Evolutionary conservation across 2,797 vertebrate genomes (phyloP), one percentile per base, ranked within the genome.

Genomic region (Darevskia mixta): DNA sequence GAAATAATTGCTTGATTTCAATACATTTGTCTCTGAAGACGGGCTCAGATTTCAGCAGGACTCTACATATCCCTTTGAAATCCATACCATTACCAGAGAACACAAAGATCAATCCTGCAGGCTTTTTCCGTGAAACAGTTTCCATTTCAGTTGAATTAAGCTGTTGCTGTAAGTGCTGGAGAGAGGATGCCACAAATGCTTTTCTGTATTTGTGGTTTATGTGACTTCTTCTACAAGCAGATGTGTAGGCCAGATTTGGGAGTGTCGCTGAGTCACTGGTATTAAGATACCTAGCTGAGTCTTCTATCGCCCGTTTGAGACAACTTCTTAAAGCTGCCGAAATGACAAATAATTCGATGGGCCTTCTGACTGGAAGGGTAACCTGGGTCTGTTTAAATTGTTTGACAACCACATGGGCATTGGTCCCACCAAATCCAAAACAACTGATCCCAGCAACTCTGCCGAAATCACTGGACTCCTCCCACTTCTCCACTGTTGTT

Each of bases 351-450:
- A 97, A 73, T 88, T 97, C 97, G 41, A 92, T 87, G 29, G 94
- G 91, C 35, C 89, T 86, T 91, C 95, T 92, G 73, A 92, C 93
- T 69, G 89, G 49, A 64, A 87, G 86, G 35, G 92, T 85, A 89
- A 79, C 2, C 0, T 85, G 66, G 1, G 79, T 79, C 87, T 96
- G 93, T 76, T 93, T 97, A 75, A 97, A 87, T 80, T 98, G 96
- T 91, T 92, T 98, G 27, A 98, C 94, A 87, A 98, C 96, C 3
- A 89, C 92, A 35, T 98, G 98, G 89, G 97, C 97, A 93, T 98
- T 98, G 82, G 98, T 98, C 78, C 98, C 98, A 66, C 98, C 98
- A 96, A 98, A 98, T 17, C 98, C 98, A 97, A 98, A 98, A 94
- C 96, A 98, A 93, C 98, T 99, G 91, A 99, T 94, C n/a, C 98